Evolutionary conservation across 1,140 invertebrate species (phyloP).

Genomic region (Pollicipes pollicipes): DNA sequence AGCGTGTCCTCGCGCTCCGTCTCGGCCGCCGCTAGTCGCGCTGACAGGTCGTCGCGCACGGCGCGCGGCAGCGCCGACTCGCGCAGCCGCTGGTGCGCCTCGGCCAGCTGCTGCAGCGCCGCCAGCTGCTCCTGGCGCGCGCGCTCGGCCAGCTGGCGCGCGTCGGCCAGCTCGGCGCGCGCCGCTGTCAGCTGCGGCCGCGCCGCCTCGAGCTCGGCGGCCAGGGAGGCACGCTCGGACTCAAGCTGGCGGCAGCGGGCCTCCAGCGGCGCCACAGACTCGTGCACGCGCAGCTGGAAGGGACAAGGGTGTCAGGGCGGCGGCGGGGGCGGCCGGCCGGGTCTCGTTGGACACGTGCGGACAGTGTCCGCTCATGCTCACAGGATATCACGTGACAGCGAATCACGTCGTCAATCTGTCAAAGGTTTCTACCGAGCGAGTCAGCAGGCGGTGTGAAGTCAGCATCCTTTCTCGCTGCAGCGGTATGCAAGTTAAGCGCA

Average conservation of each 20-base stretch:
- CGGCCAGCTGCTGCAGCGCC: background rate
- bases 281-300: background rate
- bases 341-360: no score
- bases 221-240: background rate
- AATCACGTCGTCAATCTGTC: no score
- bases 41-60: background rate
- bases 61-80: background rate
- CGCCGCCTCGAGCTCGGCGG: background rate
- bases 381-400: no score
- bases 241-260: background rate
- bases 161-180: background rate
- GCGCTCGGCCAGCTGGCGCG: background rate
- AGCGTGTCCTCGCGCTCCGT: background rate
- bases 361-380: no score
- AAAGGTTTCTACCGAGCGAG: no score
- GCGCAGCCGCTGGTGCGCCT: background rate
- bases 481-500: no score
- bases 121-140: background rate
- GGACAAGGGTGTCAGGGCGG: no score
- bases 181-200: background rate
- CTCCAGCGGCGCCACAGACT: background rate
- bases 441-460: no score
- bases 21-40: background rate
- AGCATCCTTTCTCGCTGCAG: no score
- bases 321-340: no score